Conservation (phyloP, 1,140 invertebrate genomes). For the Drosophila bocki region DNA sequence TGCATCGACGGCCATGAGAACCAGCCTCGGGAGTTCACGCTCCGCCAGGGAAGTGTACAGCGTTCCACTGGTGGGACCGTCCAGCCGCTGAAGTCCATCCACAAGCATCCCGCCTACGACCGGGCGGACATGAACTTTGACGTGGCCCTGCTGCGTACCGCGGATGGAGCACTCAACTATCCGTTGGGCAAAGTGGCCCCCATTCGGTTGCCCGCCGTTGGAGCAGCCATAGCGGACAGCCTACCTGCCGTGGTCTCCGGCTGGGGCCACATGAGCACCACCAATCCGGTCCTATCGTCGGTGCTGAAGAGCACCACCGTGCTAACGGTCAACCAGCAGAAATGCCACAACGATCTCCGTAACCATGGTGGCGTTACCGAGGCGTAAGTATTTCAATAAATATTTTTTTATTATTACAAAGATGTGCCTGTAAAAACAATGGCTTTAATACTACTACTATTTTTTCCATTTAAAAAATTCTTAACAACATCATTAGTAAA, state of each 20-base stretch:
- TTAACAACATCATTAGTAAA: neutral
- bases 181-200: slow-evolving; percentile 49
- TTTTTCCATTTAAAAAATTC: neutral
- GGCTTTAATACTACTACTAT: neutral
- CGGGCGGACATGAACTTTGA: slow-evolving; percentile 74
- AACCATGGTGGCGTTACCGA: slow-evolving; percentile 72
- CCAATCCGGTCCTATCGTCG: slow-evolving; percentile 61
- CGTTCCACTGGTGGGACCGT: slow-evolving; percentile 63
- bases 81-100: slow-evolving; percentile 63
- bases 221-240: slow-evolving; percentile 51
- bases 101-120: slow-evolving; percentile 80
- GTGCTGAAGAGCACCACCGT: slow-evolving; percentile 74
- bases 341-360: slow-evolving; percentile 62
- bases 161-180: slow-evolving; percentile 38
- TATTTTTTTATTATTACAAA: neutral
- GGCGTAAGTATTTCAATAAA: slow-evolving; percentile 61
- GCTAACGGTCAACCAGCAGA: slow-evolving; percentile 69
- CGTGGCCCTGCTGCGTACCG: slow-evolving; percentile 67
- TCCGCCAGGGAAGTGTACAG: slow-evolving; percentile 67
- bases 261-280: slow-evolving; percentile 80
- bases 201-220: slow-evolving; percentile 56
- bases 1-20: slow-evolving; percentile 73
- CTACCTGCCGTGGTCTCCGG: slow-evolving; percentile 67
- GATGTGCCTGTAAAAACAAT: neutral
- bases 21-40: slow-evolving; percentile 59